These are phyloP conservation scores for Chymomyza procnemis DNA, from an alignment of 2,888 invertebrate genomes.

Conservation along the genomic window DNA sequence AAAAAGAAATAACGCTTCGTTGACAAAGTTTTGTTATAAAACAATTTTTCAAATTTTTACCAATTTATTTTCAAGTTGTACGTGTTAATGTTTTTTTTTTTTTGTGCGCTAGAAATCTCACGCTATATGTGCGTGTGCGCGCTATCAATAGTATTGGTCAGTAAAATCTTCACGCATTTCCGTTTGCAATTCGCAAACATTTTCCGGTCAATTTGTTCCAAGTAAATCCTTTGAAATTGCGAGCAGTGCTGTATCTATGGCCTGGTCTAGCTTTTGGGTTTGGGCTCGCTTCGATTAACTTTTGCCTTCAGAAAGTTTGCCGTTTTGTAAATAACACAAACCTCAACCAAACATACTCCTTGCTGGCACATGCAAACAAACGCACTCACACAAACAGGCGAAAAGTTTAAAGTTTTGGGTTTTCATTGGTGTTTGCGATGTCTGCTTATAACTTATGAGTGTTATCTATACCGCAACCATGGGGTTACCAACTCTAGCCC, in stretches of 20 bases:
- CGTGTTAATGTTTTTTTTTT: constrained; percentile 4
- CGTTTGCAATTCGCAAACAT: constrained; percentile 68
- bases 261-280: not conserved
- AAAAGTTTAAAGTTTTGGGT: constrained; percentile 4
- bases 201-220: constrained; percentile 67
- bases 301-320: constrained; percentile 34
- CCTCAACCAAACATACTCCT: not conserved
- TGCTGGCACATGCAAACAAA: not conserved
- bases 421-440: not conserved
- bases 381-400: not conserved
- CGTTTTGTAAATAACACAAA: constrained; percentile 55
- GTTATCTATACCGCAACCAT: not conserved
- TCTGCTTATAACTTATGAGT: constrained; percentile 10
- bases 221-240: constrained; percentile 7
- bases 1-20: not conserved
- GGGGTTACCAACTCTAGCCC: not conserved
- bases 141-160: constrained; percentile 37
- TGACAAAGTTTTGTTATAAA: constrained; percentile 50
- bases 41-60: constrained; percentile 9
- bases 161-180: constrained; percentile 48
- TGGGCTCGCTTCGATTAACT: constrained; percentile 58
- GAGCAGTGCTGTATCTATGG: not conserved
- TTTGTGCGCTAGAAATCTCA: constrained; percentile 12
- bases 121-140: not conserved
- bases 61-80: not conserved